Conservation (phyloP, 2,113 vertebrate genomes). For the Capricornis sumatraensis region DNA sequence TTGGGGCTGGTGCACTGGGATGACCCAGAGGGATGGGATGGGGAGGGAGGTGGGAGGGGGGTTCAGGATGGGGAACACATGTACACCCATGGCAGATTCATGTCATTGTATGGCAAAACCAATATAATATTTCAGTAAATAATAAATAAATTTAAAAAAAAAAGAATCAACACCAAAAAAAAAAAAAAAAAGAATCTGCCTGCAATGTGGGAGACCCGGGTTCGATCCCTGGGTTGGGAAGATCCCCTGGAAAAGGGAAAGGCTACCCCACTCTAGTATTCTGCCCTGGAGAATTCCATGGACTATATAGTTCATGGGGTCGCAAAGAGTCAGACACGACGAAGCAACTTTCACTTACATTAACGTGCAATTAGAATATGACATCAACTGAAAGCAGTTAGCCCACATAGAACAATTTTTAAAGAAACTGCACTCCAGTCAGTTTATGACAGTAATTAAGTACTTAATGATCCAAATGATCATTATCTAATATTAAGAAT, state of each 20-base stretch:
- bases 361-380: background rate
- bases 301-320: background rate
- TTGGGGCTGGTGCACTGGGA: too few species aligned
- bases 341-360: background rate
- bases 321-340: rapidly evolving
- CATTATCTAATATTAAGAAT: background rate
- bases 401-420: background rate
- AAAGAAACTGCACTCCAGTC: background rate
- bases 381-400: background rate
- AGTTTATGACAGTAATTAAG: background rate
- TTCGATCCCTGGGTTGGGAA: background rate
- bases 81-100: too few species aligned
- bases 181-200: background rate
- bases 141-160: too few species aligned
- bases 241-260: background rate
- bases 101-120: too few species aligned
- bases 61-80: too few species aligned
- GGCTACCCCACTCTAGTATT: background rate
- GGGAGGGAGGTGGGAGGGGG: too few species aligned
- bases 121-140: too few species aligned
- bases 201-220: background rate
- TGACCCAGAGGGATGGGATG: too few species aligned
- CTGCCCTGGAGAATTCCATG: background rate
- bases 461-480: background rate
- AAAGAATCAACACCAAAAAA: too few species aligned